Conservation (phyloP, 2,888 invertebrate species). For the Muscina levida region DNA sequence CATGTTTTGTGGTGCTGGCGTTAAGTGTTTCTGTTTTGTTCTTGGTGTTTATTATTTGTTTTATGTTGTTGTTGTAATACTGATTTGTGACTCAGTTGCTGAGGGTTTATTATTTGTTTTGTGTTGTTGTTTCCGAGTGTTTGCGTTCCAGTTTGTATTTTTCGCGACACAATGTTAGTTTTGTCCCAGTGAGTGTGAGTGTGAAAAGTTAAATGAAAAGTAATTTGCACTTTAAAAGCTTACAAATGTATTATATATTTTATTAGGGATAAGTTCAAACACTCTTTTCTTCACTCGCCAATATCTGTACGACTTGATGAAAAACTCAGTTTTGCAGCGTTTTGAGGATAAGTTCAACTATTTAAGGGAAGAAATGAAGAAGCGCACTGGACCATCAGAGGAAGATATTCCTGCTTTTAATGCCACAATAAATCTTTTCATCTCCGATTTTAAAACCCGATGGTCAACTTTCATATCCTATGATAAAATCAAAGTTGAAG, state of each 20-base stretch:
- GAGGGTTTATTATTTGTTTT: too few relatives aligned
- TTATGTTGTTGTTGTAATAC: too few relatives aligned
- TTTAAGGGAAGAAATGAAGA: slow-evolving; percentile 1
- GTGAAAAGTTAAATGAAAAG: slow-evolving; percentile 6
- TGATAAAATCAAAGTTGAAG: neutral
- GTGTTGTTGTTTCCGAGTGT: too few relatives aligned
- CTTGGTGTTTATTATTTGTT: too few relatives aligned
- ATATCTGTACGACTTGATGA: neutral
- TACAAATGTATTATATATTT: neutral
- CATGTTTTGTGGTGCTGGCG: too few relatives aligned
- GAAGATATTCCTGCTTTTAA: neutral
- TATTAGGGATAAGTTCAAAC: slow-evolving; percentile 4
- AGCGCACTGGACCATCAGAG: neutral
- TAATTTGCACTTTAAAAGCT: slow-evolving; percentile 3
- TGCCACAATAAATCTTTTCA: neutral
- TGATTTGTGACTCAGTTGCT: too few relatives aligned
- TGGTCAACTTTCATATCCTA: neutral
- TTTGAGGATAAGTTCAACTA: slow-evolving; percentile 32
- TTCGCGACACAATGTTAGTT: too few relatives aligned
- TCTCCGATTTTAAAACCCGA: neutral
- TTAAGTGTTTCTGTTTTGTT: too few relatives aligned
- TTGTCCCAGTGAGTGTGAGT: too few relatives aligned
- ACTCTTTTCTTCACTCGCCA: slow-evolving; percentile 6
- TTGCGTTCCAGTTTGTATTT: too few relatives aligned
- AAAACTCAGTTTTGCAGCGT: slow-evolving; percentile 4